Evolutionary conservation across 2,797 vertebrate genomes (phyloP).

Genomic region (Eidolon dupreanum): DNA sequence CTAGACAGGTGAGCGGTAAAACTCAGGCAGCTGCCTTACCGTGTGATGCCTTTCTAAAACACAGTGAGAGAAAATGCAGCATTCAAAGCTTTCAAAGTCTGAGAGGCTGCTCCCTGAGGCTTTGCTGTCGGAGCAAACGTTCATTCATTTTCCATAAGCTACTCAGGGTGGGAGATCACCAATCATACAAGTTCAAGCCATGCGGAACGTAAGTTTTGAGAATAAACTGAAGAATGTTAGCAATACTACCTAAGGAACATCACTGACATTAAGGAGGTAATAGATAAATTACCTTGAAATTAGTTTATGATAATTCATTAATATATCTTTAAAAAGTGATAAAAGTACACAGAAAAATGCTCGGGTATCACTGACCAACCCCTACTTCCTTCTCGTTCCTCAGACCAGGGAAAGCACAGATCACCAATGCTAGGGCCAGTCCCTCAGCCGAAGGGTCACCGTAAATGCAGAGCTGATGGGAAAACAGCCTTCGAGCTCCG

Average conservation of each 20-base stretch:
- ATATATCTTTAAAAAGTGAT: neutral
- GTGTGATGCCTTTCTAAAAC: neutral
- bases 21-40: neutral
- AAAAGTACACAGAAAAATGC: neutral
- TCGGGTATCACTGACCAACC: neutral
- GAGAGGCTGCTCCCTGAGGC: neutral
- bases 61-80: neutral
- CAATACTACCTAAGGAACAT: neutral
- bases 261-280: neutral
- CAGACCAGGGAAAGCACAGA: neutral
- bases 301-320: neutral
- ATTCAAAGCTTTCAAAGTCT: neutral
- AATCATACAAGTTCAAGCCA: neutral
- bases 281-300: neutral
- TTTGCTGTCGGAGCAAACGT: neutral
- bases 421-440: neutral
- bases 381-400: neutral
- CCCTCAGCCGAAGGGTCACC: neutral
- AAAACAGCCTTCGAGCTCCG: neutral
- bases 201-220: neutral
- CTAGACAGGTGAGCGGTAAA: neutral
- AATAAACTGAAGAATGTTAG: neutral
- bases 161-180: rapidly evolving
- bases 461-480: neutral
- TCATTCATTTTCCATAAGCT: neutral